Evolutionary conservation across 1,140 invertebrate genomes (phyloP), one percentile per base, ranked within the genome.

Genomic region (Dinothrombium tinctorium): DNA sequence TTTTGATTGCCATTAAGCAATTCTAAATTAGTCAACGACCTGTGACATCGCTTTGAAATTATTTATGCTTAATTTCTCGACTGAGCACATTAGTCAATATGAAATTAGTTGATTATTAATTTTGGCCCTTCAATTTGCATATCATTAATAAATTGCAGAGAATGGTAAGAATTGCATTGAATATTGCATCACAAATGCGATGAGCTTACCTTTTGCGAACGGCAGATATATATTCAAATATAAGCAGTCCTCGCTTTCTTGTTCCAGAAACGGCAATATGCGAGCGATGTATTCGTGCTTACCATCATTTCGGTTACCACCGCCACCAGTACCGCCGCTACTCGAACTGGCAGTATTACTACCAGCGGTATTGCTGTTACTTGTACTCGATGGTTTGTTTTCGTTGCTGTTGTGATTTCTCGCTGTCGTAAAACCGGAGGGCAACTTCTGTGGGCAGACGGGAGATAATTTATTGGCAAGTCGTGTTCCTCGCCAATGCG

Each of bases 181-280:
- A n/a, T n/a, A n/a, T n/a, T n/a, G n/a, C n/a, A n/a, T n/a, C n/a
- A n/a, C n/a, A n/a, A n/a, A n/a, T n/a, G n/a, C n/a, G n/a, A n/a
- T n/a, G n/a, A 9, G 23, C 33, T 36, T 40, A 40, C 39, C 17
- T 31, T 29, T 20, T 35, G 44, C 21, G 40, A 37, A 20, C 42
- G 86, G 84, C n/a, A 79, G 71, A 54, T 86, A 92, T 41, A 94
- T 72, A 57, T 92, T 92, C 37, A 94, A 64, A 55, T 83, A 84
- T 6, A 92, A 60, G 53, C 86, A 94, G 58, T 94, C 83, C 60
- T 92, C 86, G 37, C 69, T 77, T 60, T 92, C 83, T 54, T 89
- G 70, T 36, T 60, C 63, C 20, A 90, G 60, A 51, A 55, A 72
- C 0, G 73, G 70, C 37, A 74, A 53, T 14, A 82, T 57, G 37